Evolutionary conservation across 2,888 invertebrate genomes (phyloP).

Genomic region (Zygaena filipendulae): DNA sequence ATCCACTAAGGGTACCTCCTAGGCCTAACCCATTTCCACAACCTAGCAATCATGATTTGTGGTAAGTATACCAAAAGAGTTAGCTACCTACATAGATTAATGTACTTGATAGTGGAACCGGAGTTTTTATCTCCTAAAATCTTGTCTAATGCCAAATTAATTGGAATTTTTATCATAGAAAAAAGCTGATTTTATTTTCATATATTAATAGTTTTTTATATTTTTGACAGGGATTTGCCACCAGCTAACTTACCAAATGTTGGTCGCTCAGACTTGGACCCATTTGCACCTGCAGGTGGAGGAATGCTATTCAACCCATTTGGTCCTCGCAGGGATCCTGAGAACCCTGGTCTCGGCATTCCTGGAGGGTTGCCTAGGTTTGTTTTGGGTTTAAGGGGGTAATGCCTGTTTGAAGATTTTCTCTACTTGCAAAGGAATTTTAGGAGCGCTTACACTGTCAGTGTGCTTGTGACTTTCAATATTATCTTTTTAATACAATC

Average conservation of each 20-base stretch:
- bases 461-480: no score
- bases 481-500: no score
- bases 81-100: no score
- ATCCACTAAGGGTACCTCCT: slow-evolving; percentile 40
- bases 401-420: no score
- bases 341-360: slow-evolving; percentile 63
- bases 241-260: slow-evolving; percentile 51
- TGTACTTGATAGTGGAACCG: no score
- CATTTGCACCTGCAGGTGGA: slow-evolving; percentile 71
- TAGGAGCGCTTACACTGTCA: no score
- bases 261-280: slow-evolving; percentile 83
- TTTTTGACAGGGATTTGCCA: slow-evolving; percentile 37
- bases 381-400: slow-evolving; percentile 5
- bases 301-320: slow-evolving; percentile 84
- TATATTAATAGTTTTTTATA: slow-evolving; percentile 4
- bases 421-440: no score
- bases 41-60: slow-evolving; percentile 42
- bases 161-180: neutral
- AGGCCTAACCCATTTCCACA: slow-evolving; percentile 34
- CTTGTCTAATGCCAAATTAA: neutral
- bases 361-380: slow-evolving; percentile 71
- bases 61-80: slow-evolving; percentile 26
- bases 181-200: no score
- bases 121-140: no score
- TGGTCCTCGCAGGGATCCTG: slow-evolving; percentile 41